Percentiles rank a stretch among this genome's conserved stretches.
Conservation (phyloP, 2,888 invertebrate species). For the Harpagoxenus sublaevis region DNA sequence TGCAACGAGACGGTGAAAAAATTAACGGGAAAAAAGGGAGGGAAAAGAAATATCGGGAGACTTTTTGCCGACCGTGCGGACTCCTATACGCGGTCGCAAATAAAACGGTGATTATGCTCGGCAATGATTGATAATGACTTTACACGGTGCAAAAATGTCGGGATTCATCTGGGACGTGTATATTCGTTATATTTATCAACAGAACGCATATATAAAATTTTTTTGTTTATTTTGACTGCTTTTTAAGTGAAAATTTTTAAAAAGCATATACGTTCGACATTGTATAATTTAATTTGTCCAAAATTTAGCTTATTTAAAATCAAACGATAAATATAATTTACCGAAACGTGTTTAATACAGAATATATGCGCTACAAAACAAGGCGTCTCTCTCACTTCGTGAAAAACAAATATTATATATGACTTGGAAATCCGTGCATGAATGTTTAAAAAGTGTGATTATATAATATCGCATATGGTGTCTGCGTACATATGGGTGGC, state of each 20-base stretch:
- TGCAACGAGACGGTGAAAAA: slow-evolving; percentile 63
- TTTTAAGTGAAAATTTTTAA: background rate
- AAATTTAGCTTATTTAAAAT: background rate
- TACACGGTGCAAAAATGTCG: slow-evolving; percentile 40
- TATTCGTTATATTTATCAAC: background rate
- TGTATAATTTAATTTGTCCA: background rate
- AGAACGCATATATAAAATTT: background rate
- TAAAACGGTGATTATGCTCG: slow-evolving; percentile 64
- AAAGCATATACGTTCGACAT: background rate
- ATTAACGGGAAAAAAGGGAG: slow-evolving; percentile 21
- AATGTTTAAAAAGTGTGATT: slow-evolving; percentile 59
- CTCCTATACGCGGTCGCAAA: slow-evolving; percentile 55
- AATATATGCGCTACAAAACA: slow-evolving; percentile 1
- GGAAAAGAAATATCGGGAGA: slow-evolving; percentile 37
- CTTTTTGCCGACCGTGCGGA: slow-evolving; percentile 33
- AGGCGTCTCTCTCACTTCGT: background rate
- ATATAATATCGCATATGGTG: slow-evolving; percentile 37
- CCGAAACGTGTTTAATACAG: background rate
- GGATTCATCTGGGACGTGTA: background rate
- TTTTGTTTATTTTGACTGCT: background rate
- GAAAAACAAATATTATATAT: background rate
- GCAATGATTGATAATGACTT: slow-evolving; percentile 69
- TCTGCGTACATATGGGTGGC: background rate
- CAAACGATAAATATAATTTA: background rate
- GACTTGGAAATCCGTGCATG: background rate